Conservation (phyloP, 1,140 invertebrate genomes). For the Magallana gigas region DNA sequence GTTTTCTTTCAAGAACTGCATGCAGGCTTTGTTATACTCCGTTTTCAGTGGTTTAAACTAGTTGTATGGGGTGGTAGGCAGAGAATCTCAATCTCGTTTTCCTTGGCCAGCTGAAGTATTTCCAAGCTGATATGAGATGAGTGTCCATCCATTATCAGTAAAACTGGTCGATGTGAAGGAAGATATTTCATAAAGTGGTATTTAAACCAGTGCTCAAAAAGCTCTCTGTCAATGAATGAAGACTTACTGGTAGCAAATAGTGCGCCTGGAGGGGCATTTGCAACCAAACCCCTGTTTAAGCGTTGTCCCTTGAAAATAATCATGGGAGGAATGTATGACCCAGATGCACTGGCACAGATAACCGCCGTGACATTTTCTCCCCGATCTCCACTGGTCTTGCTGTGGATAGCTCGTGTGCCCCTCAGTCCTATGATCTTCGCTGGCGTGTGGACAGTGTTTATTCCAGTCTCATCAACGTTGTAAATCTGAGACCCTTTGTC, state of each 20-base stretch:
- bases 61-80: slow-evolving; percentile 6
- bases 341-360: not conserved
- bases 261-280: not conserved
- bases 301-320: not conserved
- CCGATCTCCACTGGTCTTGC: slow-evolving; percentile 5
- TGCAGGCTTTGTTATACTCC: not conserved
- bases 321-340: not conserved
- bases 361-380: not conserved
- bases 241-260: not conserved
- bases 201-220: not conserved
- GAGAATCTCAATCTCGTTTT: no score
- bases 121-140: slow-evolving; percentile 31
- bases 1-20: slow-evolving; percentile 9
- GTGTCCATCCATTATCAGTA: slow-evolving; percentile 33
- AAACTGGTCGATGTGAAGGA: not conserved
- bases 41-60: slow-evolving; percentile 34
- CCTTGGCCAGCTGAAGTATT: not conserved
- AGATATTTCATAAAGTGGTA: not conserved
- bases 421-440: not conserved
- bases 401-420: not conserved
- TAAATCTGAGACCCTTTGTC: slow-evolving; percentile 3
- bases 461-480: slow-evolving; percentile 12
- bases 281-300: not conserved
- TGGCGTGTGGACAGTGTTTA: slow-evolving; percentile 1
- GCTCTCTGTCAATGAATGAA: not conserved